phyloP scores from a whole-genome alignment of 2,888 invertebrate species.

The Mesorhabditis sp. region DNA sequence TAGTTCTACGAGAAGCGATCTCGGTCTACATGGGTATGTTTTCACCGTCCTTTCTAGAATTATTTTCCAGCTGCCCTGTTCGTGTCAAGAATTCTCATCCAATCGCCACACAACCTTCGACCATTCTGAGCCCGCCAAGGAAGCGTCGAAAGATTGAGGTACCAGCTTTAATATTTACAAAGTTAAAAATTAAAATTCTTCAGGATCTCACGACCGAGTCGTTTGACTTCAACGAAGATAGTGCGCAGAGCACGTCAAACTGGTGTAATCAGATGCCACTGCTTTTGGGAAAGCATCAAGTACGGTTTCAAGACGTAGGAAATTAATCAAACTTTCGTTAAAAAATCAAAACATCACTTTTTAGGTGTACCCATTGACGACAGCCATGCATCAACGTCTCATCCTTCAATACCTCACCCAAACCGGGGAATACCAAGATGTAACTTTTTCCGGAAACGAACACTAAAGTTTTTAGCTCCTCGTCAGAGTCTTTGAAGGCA shows the following conservation, averaged over 20 bases:
- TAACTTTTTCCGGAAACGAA: slow-evolving; percentile 22
- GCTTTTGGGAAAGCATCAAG: slow-evolving; percentile 80
- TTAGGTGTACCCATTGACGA: slow-evolving; percentile 73
- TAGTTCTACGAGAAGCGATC: too few relatives aligned
- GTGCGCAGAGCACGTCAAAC: slow-evolving; percentile 66
- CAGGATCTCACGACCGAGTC: background rate
- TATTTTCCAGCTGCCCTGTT: background rate
- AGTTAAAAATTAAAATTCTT: background rate
- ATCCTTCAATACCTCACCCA: slow-evolving; percentile 90
- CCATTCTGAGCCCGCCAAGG: slow-evolving; percentile 22
- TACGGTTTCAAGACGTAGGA: slow-evolving; percentile 3
- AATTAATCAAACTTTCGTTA: too few relatives aligned
- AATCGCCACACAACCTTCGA: background rate
- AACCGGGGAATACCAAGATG: slow-evolving; percentile 90
- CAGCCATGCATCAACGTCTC: slow-evolving; percentile 83
- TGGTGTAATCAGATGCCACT: slow-evolving; percentile 84
- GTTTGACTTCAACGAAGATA: slow-evolving; percentile 8
- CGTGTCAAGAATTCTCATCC: background rate
- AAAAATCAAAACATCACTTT: background rate
- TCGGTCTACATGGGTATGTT: background rate
- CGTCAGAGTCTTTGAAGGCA: slow-evolving; percentile 80
- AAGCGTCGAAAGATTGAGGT: slow-evolving; percentile 23
- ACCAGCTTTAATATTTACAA: too few relatives aligned
- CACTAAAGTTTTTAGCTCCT: slow-evolving; percentile 69
- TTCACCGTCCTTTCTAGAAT: background rate